These are phyloP conservation scores for Mandrillus leucophaeus DNA, from an alignment of 2,113 vertebrate species.

Conservation along the genomic window DNA sequence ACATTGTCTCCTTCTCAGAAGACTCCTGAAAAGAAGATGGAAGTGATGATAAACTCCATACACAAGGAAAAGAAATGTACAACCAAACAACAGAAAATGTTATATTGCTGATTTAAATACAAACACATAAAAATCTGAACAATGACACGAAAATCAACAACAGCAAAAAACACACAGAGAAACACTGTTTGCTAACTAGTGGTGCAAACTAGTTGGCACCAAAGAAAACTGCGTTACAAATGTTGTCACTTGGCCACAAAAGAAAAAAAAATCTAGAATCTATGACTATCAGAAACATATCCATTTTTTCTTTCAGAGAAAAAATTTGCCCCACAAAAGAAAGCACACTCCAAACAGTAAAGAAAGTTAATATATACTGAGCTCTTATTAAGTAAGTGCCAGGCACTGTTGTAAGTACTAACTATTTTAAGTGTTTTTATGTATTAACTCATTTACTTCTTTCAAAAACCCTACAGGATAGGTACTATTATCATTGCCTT, in stretches of 20 bases:
- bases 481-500: neutral
- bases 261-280: conserved; percentile 24
- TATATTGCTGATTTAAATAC: neutral
- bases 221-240: conserved; percentile 15
- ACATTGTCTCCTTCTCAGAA: conserved; percentile 91
- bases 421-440: neutral
- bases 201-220: neutral
- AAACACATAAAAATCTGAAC: conserved; percentile 20
- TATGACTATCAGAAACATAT: neutral
- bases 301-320: neutral
- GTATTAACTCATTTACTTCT: neutral
- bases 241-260: neutral
- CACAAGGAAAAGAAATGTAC: neutral
- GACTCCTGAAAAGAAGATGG: conserved; percentile 85
- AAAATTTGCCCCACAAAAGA: neutral
- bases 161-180: neutral
- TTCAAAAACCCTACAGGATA: neutral
- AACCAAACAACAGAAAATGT: conserved; percentile 5
- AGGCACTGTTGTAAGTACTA: neutral
- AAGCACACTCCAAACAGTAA: neutral
- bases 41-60: conserved; percentile 42
- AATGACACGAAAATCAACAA: neutral
- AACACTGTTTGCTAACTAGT: neutral
- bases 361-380: neutral
- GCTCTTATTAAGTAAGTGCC: neutral